Base-by-base conservation (phyloP, 2,888 invertebrate species). In the Nycteola revayana region DNA sequence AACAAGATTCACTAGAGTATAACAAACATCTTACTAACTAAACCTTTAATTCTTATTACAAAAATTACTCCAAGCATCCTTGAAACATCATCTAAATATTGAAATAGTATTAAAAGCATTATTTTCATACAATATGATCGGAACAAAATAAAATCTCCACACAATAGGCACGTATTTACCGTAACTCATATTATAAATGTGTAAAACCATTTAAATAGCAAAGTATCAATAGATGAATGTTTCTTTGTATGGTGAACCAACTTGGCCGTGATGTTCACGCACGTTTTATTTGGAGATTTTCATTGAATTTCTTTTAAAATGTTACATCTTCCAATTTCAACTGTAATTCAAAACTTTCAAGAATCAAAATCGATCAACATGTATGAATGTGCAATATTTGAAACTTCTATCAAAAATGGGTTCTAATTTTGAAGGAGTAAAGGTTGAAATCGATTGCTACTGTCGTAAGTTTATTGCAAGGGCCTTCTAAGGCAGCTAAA, bases 151-250 rank as follows among this genome's bases (percentile, higher is more conserved):
- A 74, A 78, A 81, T 72, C 76, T 61, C 34, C 33, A 31, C 60
- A 86, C 83, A 87, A 88, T 60, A 60, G 67, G 49, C 53, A 69
- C 66, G 39, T 86, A 87, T 88, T 87, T 88, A 86, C 78, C 77
- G 82, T 81, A 75, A 75, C 86, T 82, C 73, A 74, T 73, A 86
- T 81, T 86, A 87, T 87, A 85, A 85, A 88, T 87, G 87, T 87
- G 86, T 88, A 88, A 87, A 87, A 85, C 86, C 86, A 84, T 87
- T 87, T 87, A 87, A 86, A 86, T 83, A 75, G 78, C 71, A 68
- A 70, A 77, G 72, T 79, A 81, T 87, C 85, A 87, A 87, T 84
- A 80, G 86, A 78, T 69, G 76, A 76, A 82, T 80, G 79, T 82
- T 82, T 66, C 82, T 75, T 86, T 87, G 85, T 87, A 69, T 78